Base-by-base conservation (phyloP, 2,113 vertebrate genomes). In the Merops nubicus region DNA sequence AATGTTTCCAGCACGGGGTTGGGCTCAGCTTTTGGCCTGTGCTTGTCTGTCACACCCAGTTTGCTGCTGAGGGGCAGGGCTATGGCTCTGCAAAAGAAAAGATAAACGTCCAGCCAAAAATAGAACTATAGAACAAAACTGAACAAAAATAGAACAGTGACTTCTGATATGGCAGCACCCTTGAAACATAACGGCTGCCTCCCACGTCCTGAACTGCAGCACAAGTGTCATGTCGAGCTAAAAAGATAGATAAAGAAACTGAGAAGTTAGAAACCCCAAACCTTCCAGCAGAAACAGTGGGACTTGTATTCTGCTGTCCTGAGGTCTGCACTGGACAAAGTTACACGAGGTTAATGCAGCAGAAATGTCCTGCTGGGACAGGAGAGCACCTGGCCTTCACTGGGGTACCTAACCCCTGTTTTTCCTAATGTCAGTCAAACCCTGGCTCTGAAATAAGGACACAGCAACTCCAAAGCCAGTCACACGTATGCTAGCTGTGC, bases 31-130 rank as follows among this genome's bases (percentile, higher is more conserved):
- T 89, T 98, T 91, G 97, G 91, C 79, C 86, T 97, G 60, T 98
- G 62, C 79, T 96, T 98, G 92, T 99, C 98, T 85, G 88, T 97
- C 74, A 99, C 98, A 13, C 98, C 98, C 91, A 99, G 85, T 63
- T 38, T 82, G 89, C 56, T 96, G 92, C 99, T 98, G 48, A 99
- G 96, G 9, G 99, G 99, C 67, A 98, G 56, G 6, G 98, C 98
- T 26, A 99, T 47, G 29, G 95, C 53, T 97, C 99, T 99, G 96
- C 36, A 25, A 79, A 42, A 87, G n/a, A 69, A 60, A 84, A 69
- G 42, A 65, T 10, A 62, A 60, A 86, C 11, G 12, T 13, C 81
- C 72, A 89, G 36, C 18, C 78, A 72, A 85, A 89, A 70, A 12
- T 0, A 43, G 8, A 82, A n/a, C 42, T n/a, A n/a, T n/a, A n/a